These are phyloP conservation scores for Nebria brevicollis DNA, from an alignment of 2,888 invertebrate species.

Conservation along the genomic window DNA sequence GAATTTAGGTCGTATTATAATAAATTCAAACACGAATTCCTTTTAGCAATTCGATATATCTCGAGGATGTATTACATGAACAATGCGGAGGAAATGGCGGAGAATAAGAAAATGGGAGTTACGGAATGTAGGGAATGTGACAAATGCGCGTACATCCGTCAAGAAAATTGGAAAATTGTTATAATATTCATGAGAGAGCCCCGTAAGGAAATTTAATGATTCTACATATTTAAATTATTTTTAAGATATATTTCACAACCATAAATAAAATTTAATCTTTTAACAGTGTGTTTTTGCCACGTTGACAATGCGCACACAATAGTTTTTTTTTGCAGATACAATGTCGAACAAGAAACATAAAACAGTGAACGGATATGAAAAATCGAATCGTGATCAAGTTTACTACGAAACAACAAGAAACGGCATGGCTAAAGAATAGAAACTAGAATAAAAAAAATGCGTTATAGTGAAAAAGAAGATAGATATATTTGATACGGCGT, in stretches of 20 bases:
- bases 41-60: neutral
- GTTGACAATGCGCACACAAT: neutral
- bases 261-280: neutral
- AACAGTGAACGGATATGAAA: slow-evolving; percentile 28
- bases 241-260: too few relatives aligned
- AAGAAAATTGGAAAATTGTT: slow-evolving; percentile 57
- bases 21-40: too few relatives aligned
- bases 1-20: too few relatives aligned
- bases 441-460: slow-evolving; percentile 16
- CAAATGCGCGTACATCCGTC: slow-evolving; percentile 56
- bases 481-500: neutral
- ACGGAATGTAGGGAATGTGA: slow-evolving; percentile 50
- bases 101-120: slow-evolving; percentile 39
- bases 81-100: neutral
- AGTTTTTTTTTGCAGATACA: slow-evolving; percentile 28
- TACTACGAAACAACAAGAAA: slow-evolving; percentile 34
- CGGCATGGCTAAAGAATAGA: slow-evolving; percentile 15
- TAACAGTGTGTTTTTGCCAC: neutral
- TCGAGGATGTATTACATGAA: neutral
- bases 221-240: slow-evolving; percentile 14
- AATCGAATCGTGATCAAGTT: slow-evolving; percentile 41
- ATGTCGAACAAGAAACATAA: slow-evolving; percentile 33
- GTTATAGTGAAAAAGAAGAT: neutral
- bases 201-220: slow-evolving; percentile 55
- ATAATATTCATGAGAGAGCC: slow-evolving; percentile 57